Evolutionary conservation across 2,888 invertebrate species (phyloP), one percentile per base, ranked within the genome.

Genomic region (Phaonia tiefii): DNA sequence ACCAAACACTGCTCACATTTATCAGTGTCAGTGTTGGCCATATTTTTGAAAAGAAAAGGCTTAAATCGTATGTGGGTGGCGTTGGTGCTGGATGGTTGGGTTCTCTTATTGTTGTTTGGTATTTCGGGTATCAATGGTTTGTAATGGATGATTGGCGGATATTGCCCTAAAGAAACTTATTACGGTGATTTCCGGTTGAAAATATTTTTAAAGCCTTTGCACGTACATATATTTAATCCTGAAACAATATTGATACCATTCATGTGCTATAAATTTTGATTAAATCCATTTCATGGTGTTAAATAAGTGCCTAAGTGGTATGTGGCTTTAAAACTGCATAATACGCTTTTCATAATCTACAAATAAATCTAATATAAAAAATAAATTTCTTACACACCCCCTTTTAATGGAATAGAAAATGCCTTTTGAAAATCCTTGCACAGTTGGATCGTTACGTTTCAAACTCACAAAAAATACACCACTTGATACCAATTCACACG

Each of bases 281-380:
- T 39, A 39, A 63, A 63, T 63, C 63, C 42, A 17, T 11, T 39
- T 63, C 39, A 60, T 60, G 60, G 39, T 51, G 31, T 31, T 31
- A n/a, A n/a, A n/a, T n/a, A n/a, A n/a, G n/a, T n/a, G n/a, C n/a
- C n/a, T n/a, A n/a, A n/a, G n/a, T n/a, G n/a, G n/a, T n/a, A n/a
- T n/a, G n/a, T n/a, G n/a, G n/a, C n/a, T n/a, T n/a, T n/a, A n/a
- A n/a, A n/a, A n/a, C n/a, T n/a, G n/a, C n/a, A n/a, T n/a, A n/a
- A n/a, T n/a, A n/a, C n/a, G n/a, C n/a, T n/a, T n/a, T n/a, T n/a
- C n/a, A n/a, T n/a, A n/a, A n/a, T n/a, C n/a, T n/a, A n/a, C n/a
- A n/a, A n/a, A n/a, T n/a, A n/a, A n/a, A n/a, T n/a, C n/a, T n/a
- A n/a, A n/a, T n/a, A n/a, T n/a, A n/a, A n/a, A n/a, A n/a, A n/a